These are phyloP conservation scores for Spheniscus humboldti DNA, from an alignment of 2,797 vertebrate genomes.

Conservation along the genomic window DNA sequence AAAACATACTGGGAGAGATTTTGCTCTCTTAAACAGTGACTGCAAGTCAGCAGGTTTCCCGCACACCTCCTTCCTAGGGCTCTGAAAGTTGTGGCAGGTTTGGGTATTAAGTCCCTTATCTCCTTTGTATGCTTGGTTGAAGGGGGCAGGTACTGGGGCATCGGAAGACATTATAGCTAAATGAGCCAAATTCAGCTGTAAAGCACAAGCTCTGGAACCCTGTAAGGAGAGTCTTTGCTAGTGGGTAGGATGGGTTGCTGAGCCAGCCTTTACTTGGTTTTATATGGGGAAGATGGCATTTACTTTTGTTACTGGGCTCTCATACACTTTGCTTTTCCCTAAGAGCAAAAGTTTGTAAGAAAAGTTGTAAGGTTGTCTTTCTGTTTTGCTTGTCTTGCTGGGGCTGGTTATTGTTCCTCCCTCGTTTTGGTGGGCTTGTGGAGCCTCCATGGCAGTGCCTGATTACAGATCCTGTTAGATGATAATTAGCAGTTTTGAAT, in stretches of 20 bases:
- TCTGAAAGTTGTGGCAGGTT: not conserved
- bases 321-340: not conserved
- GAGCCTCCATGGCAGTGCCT: not conserved
- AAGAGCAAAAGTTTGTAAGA: not conserved
- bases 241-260: not conserved
- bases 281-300: not conserved
- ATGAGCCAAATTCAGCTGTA: not conserved
- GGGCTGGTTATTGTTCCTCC: not conserved
- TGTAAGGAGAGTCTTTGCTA: not conserved
- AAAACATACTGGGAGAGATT: not conserved
- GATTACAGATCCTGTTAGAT: not conserved
- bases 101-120: not conserved
- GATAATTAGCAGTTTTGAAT: not conserved
- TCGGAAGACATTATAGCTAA: not conserved
- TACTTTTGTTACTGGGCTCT: not conserved
- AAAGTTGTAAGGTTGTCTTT: not conserved
- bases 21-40: not conserved
- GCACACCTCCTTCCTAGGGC: not conserved
- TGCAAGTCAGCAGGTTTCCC: accelerated
- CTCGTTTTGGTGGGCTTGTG: not conserved
- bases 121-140: not conserved
- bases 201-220: not conserved
- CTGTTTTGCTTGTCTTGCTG: not conserved
- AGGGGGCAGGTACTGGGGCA: not conserved
- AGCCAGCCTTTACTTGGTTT: not conserved